These are phyloP conservation scores for Dasyornis broadbenti DNA, from an alignment of 2,113 vertebrate genomes.

Conservation along the genomic window DNA sequence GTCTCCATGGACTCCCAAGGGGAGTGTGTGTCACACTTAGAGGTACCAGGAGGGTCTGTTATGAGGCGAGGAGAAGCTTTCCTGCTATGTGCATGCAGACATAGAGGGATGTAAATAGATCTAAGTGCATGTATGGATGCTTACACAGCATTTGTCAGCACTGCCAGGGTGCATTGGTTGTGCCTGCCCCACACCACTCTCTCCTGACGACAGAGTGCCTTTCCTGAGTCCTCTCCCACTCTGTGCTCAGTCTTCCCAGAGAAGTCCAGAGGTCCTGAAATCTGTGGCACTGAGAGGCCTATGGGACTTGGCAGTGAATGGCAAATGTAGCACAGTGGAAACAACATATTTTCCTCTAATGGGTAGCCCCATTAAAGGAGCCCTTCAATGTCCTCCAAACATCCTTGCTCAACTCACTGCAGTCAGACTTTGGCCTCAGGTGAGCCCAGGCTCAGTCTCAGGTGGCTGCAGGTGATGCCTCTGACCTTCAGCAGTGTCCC, in stretches of 20 bases:
- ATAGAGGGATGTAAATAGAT: background rate
- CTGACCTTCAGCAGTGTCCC: background rate
- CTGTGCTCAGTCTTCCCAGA: background rate
- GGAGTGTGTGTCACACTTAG: background rate
- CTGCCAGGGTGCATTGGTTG: background rate
- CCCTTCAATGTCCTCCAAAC: background rate
- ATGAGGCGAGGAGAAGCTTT: background rate
- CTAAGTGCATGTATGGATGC: background rate
- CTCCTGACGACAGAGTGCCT: background rate
- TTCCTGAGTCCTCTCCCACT: background rate
- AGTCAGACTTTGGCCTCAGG: background rate
- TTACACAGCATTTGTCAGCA: background rate
- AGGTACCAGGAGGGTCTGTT: background rate
- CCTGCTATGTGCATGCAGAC: background rate
- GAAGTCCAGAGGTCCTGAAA: background rate
- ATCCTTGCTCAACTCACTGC: background rate
- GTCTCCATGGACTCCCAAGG: background rate
- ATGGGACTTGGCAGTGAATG: rapidly evolving
- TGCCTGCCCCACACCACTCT: background rate
- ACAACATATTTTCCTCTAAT: rapidly evolving
- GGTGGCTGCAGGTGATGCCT: background rate
- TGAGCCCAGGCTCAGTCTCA: background rate
- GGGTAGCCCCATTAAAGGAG: background rate
- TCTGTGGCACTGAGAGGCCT: background rate
- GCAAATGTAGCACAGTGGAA: background rate